Base-by-base conservation (phyloP, 2,888 invertebrate species). In the Apamea crenata region DNA sequence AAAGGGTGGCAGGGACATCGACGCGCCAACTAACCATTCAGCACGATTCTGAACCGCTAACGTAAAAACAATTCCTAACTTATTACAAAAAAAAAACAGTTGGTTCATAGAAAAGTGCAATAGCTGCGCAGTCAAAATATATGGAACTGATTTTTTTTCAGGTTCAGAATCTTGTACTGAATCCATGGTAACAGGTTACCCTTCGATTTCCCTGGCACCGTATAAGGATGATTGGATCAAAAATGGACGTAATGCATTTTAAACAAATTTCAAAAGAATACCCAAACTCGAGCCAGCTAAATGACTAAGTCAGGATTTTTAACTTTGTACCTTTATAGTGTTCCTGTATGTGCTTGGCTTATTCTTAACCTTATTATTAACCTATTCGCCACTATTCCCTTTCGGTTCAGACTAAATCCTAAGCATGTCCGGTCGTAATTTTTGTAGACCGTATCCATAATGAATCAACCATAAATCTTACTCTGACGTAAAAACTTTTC, bases 401-500 rank as follows among this genome's bases (percentile, higher is more conserved):
- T 77, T 53, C 14, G 1, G 47, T 53, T n/a, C 21, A 25, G 32
- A 80, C 40, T 18, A 63, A 78, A 40, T 61, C 6, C 18, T 36
- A 25, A 59, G 47, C 8, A 66, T 78, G 14, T 53, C 8, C 25
- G 18, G 14, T 14, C 14, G 32, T 21, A 79, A 47, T 44, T n/a
- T 47, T 21, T 44, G 44, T 32, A 18, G 14, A 32, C n/a, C 61
- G 12, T 29, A 69, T 80, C 32, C 80, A 40, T 78, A 63, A 70
- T n/a, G 4, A 68, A 82, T 56, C 32, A 80, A 82, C 36, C 65
- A 56, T 47, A 47, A 82, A 16, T n/a, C 75, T 29, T 36, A 44
- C 25, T 56, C n/a, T 21, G 25, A 44, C 32, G 14, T 77, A 36
- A 77, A 21, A 81, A 56, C 29, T 36, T 83, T 44, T 32, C 44